Evolutionary conservation across 2,797 vertebrate genomes (phyloP).

Genomic region (Tinamus major): DNA sequence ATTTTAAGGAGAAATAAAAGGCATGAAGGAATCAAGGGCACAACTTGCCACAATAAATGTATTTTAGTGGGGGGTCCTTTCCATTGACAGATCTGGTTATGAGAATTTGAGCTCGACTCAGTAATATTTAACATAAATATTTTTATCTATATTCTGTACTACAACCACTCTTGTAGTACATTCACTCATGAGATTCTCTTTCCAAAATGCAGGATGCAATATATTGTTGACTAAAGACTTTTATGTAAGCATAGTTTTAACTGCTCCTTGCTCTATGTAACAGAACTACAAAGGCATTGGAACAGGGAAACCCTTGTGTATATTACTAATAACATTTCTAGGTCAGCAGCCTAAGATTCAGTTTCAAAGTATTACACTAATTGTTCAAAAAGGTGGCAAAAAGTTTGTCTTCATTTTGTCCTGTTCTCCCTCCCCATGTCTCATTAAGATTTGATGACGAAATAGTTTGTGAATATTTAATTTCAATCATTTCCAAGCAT

Average conservation of each 20-base stretch:
- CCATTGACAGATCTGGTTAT: neutral
- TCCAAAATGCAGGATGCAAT: neutral
- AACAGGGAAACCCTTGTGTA: neutral
- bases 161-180: neutral
- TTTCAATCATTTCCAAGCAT: neutral
- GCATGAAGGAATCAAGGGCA: conserved; percentile 17
- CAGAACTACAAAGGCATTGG: neutral
- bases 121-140: neutral
- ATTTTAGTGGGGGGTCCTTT: neutral
- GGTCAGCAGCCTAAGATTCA: neutral
- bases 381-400: neutral
- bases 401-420: neutral
- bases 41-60: neutral
- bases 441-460: neutral
- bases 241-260: neutral
- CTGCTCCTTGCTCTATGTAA: neutral
- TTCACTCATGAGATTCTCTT: neutral
- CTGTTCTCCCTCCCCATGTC: neutral
- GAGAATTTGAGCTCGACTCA: neutral
- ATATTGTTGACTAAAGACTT: neutral
- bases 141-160: neutral
- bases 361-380: neutral
- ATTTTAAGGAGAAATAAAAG: conserved; percentile 66
- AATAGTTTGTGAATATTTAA: neutral
- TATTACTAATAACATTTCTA: neutral